Conservation (phyloP, 2,113 vertebrate genomes). For the Sebastes fasciatus region DNA sequence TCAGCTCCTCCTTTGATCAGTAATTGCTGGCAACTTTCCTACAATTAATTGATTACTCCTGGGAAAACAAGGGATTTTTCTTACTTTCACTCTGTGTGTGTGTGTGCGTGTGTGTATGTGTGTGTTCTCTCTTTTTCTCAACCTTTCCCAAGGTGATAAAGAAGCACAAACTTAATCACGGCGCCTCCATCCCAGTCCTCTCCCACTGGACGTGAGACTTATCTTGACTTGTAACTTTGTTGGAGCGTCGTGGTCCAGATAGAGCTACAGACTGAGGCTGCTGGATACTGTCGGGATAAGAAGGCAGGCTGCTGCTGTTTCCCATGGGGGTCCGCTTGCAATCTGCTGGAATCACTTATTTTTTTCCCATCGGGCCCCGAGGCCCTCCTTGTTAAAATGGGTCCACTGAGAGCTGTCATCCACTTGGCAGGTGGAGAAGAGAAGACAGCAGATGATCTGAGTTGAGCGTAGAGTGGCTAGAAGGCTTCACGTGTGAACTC, state of each 20-base stretch:
- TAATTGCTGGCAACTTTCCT: constrained; percentile 81
- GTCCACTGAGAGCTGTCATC: constrained; percentile 68
- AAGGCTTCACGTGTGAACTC: constrained; percentile 54
- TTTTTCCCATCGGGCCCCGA: constrained; percentile 41
- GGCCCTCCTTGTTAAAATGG: constrained; percentile 66
- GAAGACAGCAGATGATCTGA: constrained; percentile 62
- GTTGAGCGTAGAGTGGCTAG: constrained; percentile 40
- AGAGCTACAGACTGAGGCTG: constrained; percentile 43
- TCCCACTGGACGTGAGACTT: constrained; percentile 36
- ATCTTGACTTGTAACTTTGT: constrained; percentile 51
- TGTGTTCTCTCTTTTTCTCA: constrained; percentile 25
- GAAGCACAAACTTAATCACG: constrained; percentile 52
- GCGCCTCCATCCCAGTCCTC: background rate
- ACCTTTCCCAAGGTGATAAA: constrained; percentile 67
- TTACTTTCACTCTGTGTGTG: constrained; percentile 28
- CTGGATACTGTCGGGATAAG: constrained; percentile 35
- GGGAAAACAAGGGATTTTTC: constrained; percentile 58
- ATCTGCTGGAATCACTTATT: constrained; percentile 60
- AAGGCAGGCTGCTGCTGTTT: constrained; percentile 34
- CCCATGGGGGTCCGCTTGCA: constrained; percentile 52
- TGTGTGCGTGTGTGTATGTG: constrained; percentile 9
- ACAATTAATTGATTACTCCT: constrained; percentile 82
- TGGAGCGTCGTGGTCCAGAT: constrained; percentile 48
- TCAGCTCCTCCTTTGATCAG: constrained; percentile 78
- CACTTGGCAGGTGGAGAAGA: constrained; percentile 67